Conservation (phyloP, 2,888 invertebrate species). For the Globia sparganii region DNA sequence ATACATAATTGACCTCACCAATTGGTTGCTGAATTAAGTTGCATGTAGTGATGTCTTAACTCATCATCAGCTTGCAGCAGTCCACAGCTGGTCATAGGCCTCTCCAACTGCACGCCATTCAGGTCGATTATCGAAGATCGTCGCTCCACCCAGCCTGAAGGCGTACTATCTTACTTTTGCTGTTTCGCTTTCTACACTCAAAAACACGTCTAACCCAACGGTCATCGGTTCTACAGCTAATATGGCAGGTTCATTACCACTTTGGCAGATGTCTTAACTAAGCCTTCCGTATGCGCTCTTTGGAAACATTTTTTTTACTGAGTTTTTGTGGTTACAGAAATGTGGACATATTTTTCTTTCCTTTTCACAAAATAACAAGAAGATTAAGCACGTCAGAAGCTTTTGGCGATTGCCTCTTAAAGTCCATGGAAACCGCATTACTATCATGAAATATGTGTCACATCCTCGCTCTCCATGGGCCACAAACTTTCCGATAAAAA, state of each 20-base stretch:
- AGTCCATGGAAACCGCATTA: conserved; percentile 44
- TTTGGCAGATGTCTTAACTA: not conserved
- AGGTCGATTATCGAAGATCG: not conserved
- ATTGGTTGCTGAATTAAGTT: conserved; percentile 62
- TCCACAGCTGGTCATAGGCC: not conserved
- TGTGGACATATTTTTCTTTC: conserved; percentile 28
- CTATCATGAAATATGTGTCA: conserved; percentile 56
- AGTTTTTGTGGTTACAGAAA: not conserved
- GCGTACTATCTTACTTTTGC: not conserved
- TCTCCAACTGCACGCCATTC: not conserved
- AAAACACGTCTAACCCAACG: not conserved
- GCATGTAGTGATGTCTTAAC: conserved; percentile 8
- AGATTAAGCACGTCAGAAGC: conserved; percentile 32
- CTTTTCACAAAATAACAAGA: conserved; percentile 35
- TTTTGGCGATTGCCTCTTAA: conserved; percentile 39
- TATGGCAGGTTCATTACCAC: no score
- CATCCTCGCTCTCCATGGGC: conserved; percentile 44
- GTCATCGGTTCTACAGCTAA: not conserved
- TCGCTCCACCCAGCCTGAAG: not conserved
- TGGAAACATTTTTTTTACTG: not conserved
- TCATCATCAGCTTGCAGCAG: not conserved
- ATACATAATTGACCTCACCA: conserved; percentile 62
- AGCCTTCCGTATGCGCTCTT: not conserved
- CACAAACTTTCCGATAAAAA: conserved; percentile 67
- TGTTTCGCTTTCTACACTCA: not conserved